Conservation (phyloP, 2,113 vertebrate genomes). For the Morone chrysops region DNA sequence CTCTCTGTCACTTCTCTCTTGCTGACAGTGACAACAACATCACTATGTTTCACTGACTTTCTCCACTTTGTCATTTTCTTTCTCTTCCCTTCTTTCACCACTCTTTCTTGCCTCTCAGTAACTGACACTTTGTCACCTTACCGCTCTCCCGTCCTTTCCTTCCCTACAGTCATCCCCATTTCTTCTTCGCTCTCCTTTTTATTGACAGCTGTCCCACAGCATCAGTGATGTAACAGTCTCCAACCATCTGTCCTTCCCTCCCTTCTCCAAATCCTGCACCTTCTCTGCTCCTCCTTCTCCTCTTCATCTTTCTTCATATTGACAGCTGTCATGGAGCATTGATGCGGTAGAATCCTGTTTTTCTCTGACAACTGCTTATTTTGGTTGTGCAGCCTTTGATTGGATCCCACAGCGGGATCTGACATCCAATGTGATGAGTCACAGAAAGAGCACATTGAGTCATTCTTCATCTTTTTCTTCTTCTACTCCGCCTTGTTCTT, state of each 20-base stretch:
- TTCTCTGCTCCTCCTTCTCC: slow-evolving; percentile 23
- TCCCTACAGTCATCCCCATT: slow-evolving; percentile 44
- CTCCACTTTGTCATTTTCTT: slow-evolving; percentile 54
- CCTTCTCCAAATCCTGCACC: slow-evolving; percentile 24
- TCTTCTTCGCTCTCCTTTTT: slow-evolving; percentile 37
- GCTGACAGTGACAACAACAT: slow-evolving; percentile 56
- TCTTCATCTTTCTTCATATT: slow-evolving; percentile 42
- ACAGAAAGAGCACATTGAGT: slow-evolving; percentile 37
- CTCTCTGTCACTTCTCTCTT: slow-evolving; percentile 38
- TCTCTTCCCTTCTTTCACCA: slow-evolving; percentile 26
- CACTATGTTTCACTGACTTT: slow-evolving; percentile 51
- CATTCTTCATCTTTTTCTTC: slow-evolving; percentile 20
- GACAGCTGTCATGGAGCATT: slow-evolving; percentile 64
- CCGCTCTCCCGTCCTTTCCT: slow-evolving; percentile 4
- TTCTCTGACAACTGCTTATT: slow-evolving; percentile 57
- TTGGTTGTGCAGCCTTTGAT: slow-evolving; percentile 55
- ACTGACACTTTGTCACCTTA: slow-evolving; percentile 55
- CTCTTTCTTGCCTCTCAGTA: slow-evolving; percentile 30
- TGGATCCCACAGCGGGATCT: slow-evolving; percentile 39
- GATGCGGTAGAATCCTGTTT: slow-evolving; percentile 15
- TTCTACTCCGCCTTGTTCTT: background rate
- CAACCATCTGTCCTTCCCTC: slow-evolving; percentile 46
- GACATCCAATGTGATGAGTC: slow-evolving; percentile 47
- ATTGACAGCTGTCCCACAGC: slow-evolving; percentile 74
- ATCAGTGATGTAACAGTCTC: slow-evolving; percentile 55